A percentile compares a stretch with the other conserved stretches of the same genome.
Evolutionary conservation across 1,140 invertebrate genomes (phyloP).

Genomic region (Mya arenaria): DNA sequence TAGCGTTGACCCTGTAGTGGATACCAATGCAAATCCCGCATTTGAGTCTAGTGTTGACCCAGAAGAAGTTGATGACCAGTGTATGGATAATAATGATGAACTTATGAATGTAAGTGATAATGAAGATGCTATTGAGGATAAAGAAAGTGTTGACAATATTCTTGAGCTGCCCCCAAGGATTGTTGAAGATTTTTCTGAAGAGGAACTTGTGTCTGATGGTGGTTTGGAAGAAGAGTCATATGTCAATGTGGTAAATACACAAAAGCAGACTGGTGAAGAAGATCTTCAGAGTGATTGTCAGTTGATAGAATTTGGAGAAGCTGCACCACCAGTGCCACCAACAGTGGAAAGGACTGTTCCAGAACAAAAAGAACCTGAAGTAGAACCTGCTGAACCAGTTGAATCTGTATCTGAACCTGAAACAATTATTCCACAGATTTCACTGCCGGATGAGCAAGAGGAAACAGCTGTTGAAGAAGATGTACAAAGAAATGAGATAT

Average conservation of each 20-base stretch:
- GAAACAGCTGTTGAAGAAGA: not conserved
- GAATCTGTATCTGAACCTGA: constrained; percentile 5
- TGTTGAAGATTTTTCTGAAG: constrained; percentile 31
- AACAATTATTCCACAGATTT: too few species aligned
- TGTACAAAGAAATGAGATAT: not conserved
- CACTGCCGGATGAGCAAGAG: not conserved
- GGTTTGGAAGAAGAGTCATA: constrained; percentile 41
- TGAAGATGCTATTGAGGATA: constrained; percentile 13
- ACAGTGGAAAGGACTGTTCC: not conserved
- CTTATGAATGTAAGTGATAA: constrained; percentile 30
- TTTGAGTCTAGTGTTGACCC: constrained; percentile 30
- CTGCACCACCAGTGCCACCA: not conserved
- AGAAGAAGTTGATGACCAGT: constrained; percentile 36
- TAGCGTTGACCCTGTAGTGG: constrained; percentile 30
- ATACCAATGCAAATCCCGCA: not conserved
- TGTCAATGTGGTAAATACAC: constrained; percentile 29
- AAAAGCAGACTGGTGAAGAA: constrained; percentile 44
- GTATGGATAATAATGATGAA: constrained; percentile 51
- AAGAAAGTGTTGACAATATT: not conserved
- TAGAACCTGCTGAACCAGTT: not conserved
- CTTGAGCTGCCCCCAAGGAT: not conserved
- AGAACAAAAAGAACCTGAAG: not conserved
- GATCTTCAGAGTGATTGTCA: constrained; percentile 28
- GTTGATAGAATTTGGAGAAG: constrained; percentile 38
- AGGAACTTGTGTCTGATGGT: constrained; percentile 53